phyloP scores from a whole-genome alignment of 2,888 invertebrate species.

The Trissoscelio sp. region DNA sequence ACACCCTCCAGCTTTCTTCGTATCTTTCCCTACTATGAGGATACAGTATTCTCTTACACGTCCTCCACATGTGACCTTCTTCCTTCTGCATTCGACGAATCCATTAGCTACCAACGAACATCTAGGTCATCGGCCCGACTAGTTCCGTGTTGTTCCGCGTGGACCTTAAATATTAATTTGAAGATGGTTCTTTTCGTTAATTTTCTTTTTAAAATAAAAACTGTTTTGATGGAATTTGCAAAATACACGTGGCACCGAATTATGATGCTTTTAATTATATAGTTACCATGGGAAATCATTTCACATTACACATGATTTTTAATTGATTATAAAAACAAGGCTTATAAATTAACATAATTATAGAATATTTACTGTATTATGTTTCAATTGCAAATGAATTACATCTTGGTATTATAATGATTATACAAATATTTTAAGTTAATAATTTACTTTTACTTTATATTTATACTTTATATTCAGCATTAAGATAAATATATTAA shows the following conservation, averaged over 20 bases:
- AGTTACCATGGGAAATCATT: background rate
- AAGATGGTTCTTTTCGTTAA: constrained; percentile 46
- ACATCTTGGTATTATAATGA: too few relatives aligned
- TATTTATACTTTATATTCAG: too few relatives aligned
- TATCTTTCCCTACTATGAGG: constrained; percentile 71
- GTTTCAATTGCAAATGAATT: too few relatives aligned
- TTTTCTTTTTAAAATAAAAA: constrained; percentile 47
- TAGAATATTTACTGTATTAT: too few relatives aligned
- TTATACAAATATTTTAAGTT: too few relatives aligned
- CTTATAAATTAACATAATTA: background rate
- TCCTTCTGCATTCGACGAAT: constrained; percentile 69
- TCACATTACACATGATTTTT: background rate
- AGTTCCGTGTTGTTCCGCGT: constrained; percentile 70
- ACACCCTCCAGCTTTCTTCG: constrained; percentile 68
- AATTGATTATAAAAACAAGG: background rate
- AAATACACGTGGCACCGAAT: constrained; percentile 11
- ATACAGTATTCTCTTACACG: constrained; percentile 57
- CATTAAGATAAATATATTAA: too few relatives aligned
- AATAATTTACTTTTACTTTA: too few relatives aligned
- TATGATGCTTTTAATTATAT: constrained; percentile 7
- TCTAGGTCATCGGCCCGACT: constrained; percentile 77
- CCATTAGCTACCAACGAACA: constrained; percentile 72
- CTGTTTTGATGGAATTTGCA: constrained; percentile 15
- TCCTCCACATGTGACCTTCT: constrained; percentile 70
- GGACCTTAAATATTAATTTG: constrained; percentile 64